Evolutionary conservation across 2,888 invertebrate genomes (phyloP).

Genomic region (Leucophora obtusa): DNA sequence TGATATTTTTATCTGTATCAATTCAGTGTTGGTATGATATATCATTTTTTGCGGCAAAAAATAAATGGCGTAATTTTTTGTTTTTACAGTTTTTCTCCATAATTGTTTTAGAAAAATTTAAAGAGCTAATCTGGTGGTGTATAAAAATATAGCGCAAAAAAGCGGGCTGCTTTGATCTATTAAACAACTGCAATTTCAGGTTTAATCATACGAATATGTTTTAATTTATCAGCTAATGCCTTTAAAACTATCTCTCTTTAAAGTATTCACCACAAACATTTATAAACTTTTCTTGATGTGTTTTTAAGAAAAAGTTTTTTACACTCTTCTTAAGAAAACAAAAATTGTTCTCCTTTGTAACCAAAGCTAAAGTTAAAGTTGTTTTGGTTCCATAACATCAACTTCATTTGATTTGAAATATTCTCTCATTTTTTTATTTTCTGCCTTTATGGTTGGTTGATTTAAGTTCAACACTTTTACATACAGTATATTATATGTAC

Average conservation of each 20-base stretch:
- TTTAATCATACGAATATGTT: no score
- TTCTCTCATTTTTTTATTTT: constrained; percentile 31
- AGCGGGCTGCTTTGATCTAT: no score
- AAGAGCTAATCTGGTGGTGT: no score
- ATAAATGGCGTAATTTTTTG: no score
- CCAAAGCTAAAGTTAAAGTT: constrained; percentile 33
- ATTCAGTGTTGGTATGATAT: no score
- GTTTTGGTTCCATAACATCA: constrained; percentile 49
- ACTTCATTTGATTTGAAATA: constrained; percentile 48
- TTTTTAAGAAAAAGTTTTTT: not conserved
- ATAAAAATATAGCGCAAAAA: no score
- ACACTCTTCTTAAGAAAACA: not conserved
- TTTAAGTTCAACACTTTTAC: constrained; percentile 34
- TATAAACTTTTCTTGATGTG: constrained; percentile 1
- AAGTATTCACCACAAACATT: not conserved
- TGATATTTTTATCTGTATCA: no score
- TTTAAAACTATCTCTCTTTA: not conserved
- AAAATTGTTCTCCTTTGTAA: not conserved
- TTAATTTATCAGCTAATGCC: no score
- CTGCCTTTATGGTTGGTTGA: constrained; percentile 56
- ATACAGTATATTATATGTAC: not conserved
- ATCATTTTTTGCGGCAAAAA: no score
- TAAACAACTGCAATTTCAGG: no score
- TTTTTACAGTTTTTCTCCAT: no score
- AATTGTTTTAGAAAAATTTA: no score